Evolutionary conservation across 2,113 vertebrate species (phyloP).

Genomic region (pig (Sus scrofa)): DNA sequence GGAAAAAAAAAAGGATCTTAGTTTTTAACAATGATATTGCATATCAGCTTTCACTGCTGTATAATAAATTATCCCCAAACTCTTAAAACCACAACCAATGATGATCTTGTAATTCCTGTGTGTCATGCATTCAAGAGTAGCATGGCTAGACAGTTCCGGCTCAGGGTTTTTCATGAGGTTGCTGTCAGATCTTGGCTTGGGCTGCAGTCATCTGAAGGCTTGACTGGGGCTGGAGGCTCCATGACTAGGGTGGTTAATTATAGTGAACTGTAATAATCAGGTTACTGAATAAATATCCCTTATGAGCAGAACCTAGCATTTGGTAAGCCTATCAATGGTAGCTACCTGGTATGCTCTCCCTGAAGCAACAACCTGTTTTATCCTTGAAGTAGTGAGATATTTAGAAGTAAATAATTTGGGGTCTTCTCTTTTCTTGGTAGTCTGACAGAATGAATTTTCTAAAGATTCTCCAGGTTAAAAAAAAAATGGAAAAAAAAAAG

Average conservation of each 20-base stretch:
- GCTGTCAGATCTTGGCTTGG: neutral
- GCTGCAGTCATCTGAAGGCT: neutral
- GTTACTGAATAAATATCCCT: neutral
- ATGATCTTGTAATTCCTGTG: neutral
- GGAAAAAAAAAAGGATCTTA: neutral
- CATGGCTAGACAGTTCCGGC: neutral
- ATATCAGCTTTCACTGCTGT: neutral
- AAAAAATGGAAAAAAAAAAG: constrained; percentile 22
- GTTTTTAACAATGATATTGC: neutral
- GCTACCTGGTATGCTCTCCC: neutral
- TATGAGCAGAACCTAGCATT: neutral
- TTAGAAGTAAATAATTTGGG: constrained; percentile 6
- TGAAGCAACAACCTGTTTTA: neutral
- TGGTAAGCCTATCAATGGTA: neutral
- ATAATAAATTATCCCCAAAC: neutral
- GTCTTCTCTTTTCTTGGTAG: neutral
- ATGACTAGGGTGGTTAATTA: neutral
- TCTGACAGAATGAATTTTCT: constrained; percentile 5
- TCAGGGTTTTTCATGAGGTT: neutral
- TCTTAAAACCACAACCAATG: neutral
- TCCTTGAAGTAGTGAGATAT: neutral
- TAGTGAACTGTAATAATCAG: neutral
- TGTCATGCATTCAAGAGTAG: neutral
- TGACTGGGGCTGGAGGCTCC: neutral
- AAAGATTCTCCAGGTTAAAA: neutral